Percentiles rank a stretch among this genome's conserved stretches.
These are phyloP conservation scores for Adoxophyes honmai DNA, from an alignment of 1,140 invertebrate species.

Conservation along the genomic window DNA sequence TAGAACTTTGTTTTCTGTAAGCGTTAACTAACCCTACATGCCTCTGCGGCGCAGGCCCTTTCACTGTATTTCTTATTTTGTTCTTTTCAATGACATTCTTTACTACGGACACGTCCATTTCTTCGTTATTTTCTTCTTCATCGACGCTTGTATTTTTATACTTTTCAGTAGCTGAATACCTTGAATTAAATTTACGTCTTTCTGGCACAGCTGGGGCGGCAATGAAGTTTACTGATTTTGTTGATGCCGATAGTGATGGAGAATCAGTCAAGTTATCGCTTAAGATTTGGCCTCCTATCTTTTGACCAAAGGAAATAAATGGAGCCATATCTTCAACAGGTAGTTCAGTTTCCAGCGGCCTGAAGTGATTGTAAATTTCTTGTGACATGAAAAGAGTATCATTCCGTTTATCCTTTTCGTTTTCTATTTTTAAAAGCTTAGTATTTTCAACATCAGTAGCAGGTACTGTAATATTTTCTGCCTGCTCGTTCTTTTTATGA, in stretches of 20 bases:
- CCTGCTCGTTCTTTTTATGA: constrained; percentile 40
- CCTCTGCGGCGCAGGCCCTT: constrained; percentile 65
- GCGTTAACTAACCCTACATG: constrained; percentile 68
- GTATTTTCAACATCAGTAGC: constrained; percentile 52
- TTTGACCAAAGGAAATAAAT: constrained; percentile 84
- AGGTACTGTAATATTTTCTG: constrained; percentile 55
- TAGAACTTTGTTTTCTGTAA: constrained; percentile 65
- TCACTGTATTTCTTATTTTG: constrained; percentile 72
- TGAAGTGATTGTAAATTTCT: constrained; percentile 80
- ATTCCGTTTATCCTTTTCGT: constrained; percentile 62
- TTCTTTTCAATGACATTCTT: constrained; percentile 76
- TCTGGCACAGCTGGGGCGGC: constrained; percentile 70
- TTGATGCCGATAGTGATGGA: constrained; percentile 68
- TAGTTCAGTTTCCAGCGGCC: constrained; percentile 79
- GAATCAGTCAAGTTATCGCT: constrained; percentile 68
- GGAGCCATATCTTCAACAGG: constrained; percentile 82
- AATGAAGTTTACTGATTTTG: constrained; percentile 74
- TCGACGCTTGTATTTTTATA: constrained; percentile 63
- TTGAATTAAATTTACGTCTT: constrained; percentile 74
- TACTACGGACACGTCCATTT: constrained; percentile 76
- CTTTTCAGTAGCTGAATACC: constrained; percentile 71
- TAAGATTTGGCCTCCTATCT: constrained; percentile 71
- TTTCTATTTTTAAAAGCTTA: constrained; percentile 50
- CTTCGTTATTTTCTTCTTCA: constrained; percentile 75
- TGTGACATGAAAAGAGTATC: constrained; percentile 77